A percentile compares a stretch with the other conserved stretches of the same genome.
Conservation (phyloP, 2,888 invertebrate species). For the Drosophila monieri region DNA sequence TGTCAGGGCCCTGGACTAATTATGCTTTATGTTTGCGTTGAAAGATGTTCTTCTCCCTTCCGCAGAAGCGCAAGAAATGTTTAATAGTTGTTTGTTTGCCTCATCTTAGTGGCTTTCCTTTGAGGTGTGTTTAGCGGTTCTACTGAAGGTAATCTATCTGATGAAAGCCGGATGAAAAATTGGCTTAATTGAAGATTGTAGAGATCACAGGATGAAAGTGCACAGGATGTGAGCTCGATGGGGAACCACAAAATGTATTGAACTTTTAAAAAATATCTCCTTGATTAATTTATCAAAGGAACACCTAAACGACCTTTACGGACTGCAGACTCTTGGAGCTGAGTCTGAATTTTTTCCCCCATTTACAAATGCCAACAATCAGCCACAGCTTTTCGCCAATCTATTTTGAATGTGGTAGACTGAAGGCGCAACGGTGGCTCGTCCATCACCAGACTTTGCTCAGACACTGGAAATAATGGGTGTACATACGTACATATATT, state of each 20-base stretch:
- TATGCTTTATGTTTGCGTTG: constrained; percentile 63
- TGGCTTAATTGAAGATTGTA: constrained; percentile 6
- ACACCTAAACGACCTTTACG: constrained; percentile 21
- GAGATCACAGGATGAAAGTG: constrained; percentile 13
- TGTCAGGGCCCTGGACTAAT: constrained; percentile 51
- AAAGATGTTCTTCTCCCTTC: constrained; percentile 41
- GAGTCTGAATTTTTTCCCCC: constrained; percentile 25
- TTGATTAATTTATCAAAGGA: constrained; percentile 46
- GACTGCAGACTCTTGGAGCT: constrained; percentile 9
- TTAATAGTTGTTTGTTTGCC: constrained; percentile 44
- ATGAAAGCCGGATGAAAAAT: constrained; percentile 23
- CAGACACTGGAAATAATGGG: constrained; percentile 54
- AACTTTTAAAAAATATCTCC: constrained; percentile 1
- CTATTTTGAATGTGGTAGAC: constrained; percentile 60
- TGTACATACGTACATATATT: background rate
- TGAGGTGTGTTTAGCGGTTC: constrained; percentile 17
- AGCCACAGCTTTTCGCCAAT: constrained; percentile 66
- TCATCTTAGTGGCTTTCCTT: constrained; percentile 19
- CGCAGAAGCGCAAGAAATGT: constrained; percentile 18
- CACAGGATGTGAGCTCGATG: constrained; percentile 36
- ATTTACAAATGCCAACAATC: constrained; percentile 63
- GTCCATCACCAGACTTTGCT: constrained; percentile 69
- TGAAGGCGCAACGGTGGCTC: constrained; percentile 48
- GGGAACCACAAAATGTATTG: constrained; percentile 13
- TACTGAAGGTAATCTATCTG: constrained; percentile 11